Conservation (phyloP, 2,113 vertebrate species). For the Macquaria ambigua region DNA sequence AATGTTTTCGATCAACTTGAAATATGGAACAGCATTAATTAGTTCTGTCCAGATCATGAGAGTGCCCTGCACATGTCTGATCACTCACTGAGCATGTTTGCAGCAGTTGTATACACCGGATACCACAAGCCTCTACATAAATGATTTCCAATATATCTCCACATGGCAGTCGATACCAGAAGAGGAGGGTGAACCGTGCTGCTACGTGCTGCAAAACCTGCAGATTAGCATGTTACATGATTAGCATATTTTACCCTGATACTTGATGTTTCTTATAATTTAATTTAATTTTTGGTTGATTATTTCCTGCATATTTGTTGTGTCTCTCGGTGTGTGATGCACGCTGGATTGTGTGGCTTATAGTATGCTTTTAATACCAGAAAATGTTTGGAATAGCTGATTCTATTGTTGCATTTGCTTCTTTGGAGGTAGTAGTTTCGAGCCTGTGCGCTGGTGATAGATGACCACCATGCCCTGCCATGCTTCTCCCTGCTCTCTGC, state of each 20-base stretch:
- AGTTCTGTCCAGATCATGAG: conserved; percentile 13
- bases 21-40: conserved; percentile 1
- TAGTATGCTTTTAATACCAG: neutral
- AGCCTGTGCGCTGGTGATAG: conserved; percentile 37
- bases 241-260: neutral
- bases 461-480: conserved; percentile 46
- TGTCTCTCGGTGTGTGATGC: no score
- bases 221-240: conserved; percentile 20
- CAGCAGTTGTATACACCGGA: conserved; percentile 46
- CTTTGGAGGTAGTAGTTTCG: neutral
- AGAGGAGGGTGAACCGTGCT: neutral
- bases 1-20: neutral
- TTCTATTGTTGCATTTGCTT: conserved; percentile 23
- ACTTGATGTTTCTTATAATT: conserved; percentile 2
- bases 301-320: neutral
- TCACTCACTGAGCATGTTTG: conserved; percentile 43
- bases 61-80: conserved; percentile 29
- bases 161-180: conserved; percentile 29
- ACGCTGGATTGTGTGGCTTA: neutral
- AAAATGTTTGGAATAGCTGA: conserved; percentile 5
- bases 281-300: neutral
- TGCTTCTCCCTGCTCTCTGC: conserved; percentile 55
- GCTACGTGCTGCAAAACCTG: conserved; percentile 2
- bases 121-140: conserved; percentile 26
- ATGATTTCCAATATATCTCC: conserved; percentile 52